phyloP scores from a whole-genome alignment of 2,113 vertebrate species.

The Steatornis caripensis region DNA sequence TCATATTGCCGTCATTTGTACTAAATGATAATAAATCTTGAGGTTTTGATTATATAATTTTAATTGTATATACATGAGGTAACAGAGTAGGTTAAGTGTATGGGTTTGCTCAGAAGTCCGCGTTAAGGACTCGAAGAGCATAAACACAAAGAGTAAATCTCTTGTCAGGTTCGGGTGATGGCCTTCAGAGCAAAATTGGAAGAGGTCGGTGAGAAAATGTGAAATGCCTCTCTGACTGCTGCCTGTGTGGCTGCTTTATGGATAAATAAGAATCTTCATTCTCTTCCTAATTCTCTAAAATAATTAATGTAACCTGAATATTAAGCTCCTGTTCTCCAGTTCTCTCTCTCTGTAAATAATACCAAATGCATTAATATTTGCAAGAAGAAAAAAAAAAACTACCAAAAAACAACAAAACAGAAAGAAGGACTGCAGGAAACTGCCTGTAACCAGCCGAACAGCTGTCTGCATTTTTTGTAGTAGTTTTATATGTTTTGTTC shows the following conservation, averaged over 20 bases:
- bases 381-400: not conserved
- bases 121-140: rapidly evolving
- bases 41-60: not conserved
- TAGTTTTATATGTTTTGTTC: not conserved
- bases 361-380: not conserved
- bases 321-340: not conserved
- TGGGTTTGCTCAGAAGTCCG: not conserved
- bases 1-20: not conserved
- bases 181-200: not conserved
- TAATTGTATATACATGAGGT: not conserved
- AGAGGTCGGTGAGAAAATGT: not conserved
- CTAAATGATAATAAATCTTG: not conserved
- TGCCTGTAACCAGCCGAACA: not conserved
- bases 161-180: not conserved
- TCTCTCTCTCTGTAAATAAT: not conserved
- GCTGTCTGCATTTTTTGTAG: not conserved
- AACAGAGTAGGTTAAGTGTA: not conserved
- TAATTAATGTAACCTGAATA: not conserved
- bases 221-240: not conserved
- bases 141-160: not conserved
- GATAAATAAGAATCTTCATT: not conserved
- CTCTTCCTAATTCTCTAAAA: not conserved
- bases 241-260: not conserved
- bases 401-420: too few relatives aligned
- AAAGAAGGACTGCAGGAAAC: not conserved